A percentile compares a stretch with the other conserved stretches of the same genome.
phyloP scores from a whole-genome alignment of 2,797 vertebrate species.

The Mionectes olivaceus region DNA sequence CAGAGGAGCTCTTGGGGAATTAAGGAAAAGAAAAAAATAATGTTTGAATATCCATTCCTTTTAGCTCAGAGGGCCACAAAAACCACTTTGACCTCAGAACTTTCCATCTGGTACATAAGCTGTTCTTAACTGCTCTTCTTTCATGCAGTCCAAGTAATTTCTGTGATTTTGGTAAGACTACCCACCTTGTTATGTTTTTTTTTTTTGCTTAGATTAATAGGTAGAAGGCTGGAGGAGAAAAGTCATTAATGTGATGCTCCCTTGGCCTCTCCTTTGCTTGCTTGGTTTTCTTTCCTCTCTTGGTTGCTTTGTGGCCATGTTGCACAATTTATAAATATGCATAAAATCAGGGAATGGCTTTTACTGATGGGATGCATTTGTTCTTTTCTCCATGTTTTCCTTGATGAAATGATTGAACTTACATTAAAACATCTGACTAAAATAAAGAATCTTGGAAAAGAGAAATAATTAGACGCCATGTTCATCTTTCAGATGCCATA shows the following conservation, averaged over 20 bases:
- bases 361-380: neutral
- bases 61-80: neutral
- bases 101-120: neutral
- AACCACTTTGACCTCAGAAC: neutral
- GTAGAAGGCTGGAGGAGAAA: no score
- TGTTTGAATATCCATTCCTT: neutral
- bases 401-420: neutral
- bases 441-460: neutral
- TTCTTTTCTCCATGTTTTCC: neutral
- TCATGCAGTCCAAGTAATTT: neutral
- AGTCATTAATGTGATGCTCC: neutral
- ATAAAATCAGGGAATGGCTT: neutral
- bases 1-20: neutral
- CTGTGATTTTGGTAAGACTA: neutral
- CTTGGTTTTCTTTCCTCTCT: neutral
- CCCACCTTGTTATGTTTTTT: neutral
- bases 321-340: neutral
- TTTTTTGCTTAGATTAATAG: neutral
- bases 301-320: neutral
- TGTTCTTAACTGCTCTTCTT: neutral
- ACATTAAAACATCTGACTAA: neutral
- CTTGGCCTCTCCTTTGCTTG: neutral
- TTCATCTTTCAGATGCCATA: neutral
- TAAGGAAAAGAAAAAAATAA: neutral
- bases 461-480: neutral